These are phyloP conservation scores for Chaenocephalus aceratus DNA, from an alignment of 2,113 vertebrate species.

Conservation along the genomic window DNA sequence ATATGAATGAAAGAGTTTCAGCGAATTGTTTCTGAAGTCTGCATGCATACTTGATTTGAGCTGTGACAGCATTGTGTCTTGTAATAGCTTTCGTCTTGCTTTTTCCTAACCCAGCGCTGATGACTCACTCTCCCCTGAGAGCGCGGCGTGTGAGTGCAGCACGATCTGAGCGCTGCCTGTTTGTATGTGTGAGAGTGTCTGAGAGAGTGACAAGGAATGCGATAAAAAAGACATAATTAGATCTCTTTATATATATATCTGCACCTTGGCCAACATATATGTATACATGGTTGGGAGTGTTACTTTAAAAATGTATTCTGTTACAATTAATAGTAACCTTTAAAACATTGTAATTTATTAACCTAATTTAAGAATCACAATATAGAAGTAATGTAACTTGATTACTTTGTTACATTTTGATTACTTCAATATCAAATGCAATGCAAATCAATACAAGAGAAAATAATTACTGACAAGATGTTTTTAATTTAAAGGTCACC, in stretches of 20 bases:
- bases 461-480: too few relatives aligned
- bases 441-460: too few relatives aligned
- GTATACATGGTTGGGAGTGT: too few relatives aligned
- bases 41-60: background rate
- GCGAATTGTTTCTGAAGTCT: background rate
- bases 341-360: too few relatives aligned
- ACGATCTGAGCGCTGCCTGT: constrained; percentile 1
- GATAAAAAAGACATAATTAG: too few relatives aligned
- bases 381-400: too few relatives aligned
- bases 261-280: background rate
- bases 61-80: constrained; percentile 3
- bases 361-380: too few relatives aligned
- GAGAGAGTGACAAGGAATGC: background rate
- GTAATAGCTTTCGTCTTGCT: constrained; percentile 5
- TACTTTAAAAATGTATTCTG: too few relatives aligned
- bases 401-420: too few relatives aligned
- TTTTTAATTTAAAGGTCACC: too few relatives aligned
- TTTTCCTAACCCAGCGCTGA: background rate
- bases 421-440: too few relatives aligned
- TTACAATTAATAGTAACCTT: too few relatives aligned
- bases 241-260: background rate
- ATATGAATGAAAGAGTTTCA: background rate
- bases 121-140: constrained; percentile 14
- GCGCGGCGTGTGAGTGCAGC: background rate
- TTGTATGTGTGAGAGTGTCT: background rate